Percentiles rank a stretch among this genome's conserved stretches.
phyloP scores from a whole-genome alignment of 2,797 vertebrate species.

The Oryzias sinensis region DNA sequence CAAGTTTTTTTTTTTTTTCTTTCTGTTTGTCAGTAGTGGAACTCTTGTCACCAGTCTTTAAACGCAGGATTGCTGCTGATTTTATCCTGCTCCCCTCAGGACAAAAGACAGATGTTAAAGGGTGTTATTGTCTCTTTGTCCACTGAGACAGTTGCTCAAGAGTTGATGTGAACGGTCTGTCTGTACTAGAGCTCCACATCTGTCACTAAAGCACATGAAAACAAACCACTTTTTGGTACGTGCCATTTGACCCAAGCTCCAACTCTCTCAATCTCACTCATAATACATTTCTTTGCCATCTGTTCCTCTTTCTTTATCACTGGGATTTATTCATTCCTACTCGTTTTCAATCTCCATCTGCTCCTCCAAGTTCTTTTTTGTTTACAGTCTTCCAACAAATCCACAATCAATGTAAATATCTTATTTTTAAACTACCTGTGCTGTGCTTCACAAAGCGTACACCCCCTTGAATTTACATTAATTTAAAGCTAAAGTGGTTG shows the following conservation, averaged over 20 bases:
- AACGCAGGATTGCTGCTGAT: background rate
- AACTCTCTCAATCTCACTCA: conserved; percentile 1
- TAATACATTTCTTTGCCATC: background rate
- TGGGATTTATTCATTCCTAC: background rate
- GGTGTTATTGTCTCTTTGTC: background rate
- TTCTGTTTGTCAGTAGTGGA: background rate
- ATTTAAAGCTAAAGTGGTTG: too few species aligned
- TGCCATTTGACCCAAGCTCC: conserved; percentile 11
- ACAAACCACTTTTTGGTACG: background rate
- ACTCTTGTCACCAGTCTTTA: background rate
- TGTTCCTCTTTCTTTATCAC: background rate
- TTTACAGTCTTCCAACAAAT: background rate
- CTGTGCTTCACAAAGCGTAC: too few species aligned
- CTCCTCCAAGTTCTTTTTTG: background rate
- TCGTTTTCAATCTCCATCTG: background rate
- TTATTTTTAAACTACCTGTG: too few species aligned
- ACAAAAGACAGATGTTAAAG: conserved; percentile 1
- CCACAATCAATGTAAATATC: background rate
- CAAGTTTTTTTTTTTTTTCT: background rate
- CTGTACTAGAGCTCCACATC: background rate
- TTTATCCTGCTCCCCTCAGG: background rate
- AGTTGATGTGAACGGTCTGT: background rate
- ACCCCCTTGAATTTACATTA: too few species aligned
- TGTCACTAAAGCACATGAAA: conserved; percentile 6
- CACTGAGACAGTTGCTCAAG: conserved; percentile 6